Base-by-base conservation (phyloP, 2,888 invertebrate genomes). In the Nephrocerus scutellatus region DNA sequence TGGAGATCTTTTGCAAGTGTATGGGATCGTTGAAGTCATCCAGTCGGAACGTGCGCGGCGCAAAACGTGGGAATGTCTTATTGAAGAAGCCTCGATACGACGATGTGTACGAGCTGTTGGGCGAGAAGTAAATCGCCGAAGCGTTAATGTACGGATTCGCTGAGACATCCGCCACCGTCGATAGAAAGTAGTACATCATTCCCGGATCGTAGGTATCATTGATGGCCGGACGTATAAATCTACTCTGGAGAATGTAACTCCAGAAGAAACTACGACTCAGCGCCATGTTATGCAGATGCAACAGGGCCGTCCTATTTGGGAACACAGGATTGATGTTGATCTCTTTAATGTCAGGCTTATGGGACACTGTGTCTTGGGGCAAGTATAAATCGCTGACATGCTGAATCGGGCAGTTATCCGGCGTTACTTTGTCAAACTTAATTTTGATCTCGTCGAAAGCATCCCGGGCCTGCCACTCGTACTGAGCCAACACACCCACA, bases 11-110 rank as follows among this genome's bases (percentile, higher is more conserved):
- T 63, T 95, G 88, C 52, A 89, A 69, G 71, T 96, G 96, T 36
- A 95, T 90, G 0, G 96, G 93, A 66, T 97, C 95, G 61, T 92
- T 92, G 58, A 91, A 93, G 66, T 93, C 92, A 62, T 93, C 92
- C 20, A 84, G 79, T 45, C 92, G 76, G 63, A 80, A 92, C 0
- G 95, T 90, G 60, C 93, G 75, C 0, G 96, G 96, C 1, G 93
- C 97, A 68, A 96, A 97, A 49, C 89, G 72, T 0, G 89, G 88
- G 68, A 96, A 77, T 0, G 96, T 96, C 66, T 88, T 91, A 63
- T 97, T 97, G 73, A 95, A 95, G 70, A 93, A 91, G 16, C 92
- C 92, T 64, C 88, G 75, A 62, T 92, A 95, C 3, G 91, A 93
- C 0, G 95, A 87, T 0, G 93, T 86, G 58, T 93, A 97, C 0